Conservation (phyloP, 2,113 vertebrate genomes). For the Notarius quadriscutis region DNA sequence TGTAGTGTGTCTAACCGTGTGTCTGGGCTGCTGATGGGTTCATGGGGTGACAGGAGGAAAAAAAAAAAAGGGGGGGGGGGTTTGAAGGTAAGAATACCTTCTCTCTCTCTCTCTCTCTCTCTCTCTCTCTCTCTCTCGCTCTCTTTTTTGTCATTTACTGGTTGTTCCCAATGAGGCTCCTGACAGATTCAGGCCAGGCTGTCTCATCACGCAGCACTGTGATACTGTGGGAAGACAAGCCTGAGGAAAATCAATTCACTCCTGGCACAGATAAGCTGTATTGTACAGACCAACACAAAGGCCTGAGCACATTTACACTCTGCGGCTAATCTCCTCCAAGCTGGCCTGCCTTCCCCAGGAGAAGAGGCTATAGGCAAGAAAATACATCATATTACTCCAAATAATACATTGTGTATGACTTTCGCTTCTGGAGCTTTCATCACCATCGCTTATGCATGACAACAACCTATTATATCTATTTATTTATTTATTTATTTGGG, state of each 20-base stretch:
- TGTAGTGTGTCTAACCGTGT: conserved; percentile 17
- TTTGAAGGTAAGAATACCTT: conserved; percentile 55
- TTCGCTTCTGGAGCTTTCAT: conserved; percentile 29
- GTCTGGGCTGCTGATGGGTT: conserved; percentile 43
- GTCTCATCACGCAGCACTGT: conserved; percentile 48
- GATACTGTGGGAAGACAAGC: conserved; percentile 50
- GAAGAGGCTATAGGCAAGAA: conserved; percentile 47
- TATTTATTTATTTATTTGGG: conserved; percentile 35
- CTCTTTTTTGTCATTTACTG: conserved; percentile 41
- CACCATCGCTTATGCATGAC: conserved; percentile 22
- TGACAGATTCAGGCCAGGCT: conserved; percentile 61
- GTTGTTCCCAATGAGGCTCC: conserved; percentile 47
- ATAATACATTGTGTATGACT: conserved; percentile 42
- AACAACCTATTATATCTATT: conserved; percentile 32
- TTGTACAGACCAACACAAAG: conserved; percentile 56
- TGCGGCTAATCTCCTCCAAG: conserved; percentile 56
- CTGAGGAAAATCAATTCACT: conserved; percentile 60
- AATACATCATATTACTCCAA: conserved; percentile 43
- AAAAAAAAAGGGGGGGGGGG: not conserved
- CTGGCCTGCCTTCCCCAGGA: conserved; percentile 39
- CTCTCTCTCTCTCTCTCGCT: no score
- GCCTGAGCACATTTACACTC: conserved; percentile 53
- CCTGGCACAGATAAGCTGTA: conserved; percentile 59
- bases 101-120: not conserved
- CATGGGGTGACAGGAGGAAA: not conserved